Percentiles rank a stretch among this genome's conserved stretches.
phyloP scores from a whole-genome alignment of 2,888 invertebrate species.

The Chrysolina americana region DNA sequence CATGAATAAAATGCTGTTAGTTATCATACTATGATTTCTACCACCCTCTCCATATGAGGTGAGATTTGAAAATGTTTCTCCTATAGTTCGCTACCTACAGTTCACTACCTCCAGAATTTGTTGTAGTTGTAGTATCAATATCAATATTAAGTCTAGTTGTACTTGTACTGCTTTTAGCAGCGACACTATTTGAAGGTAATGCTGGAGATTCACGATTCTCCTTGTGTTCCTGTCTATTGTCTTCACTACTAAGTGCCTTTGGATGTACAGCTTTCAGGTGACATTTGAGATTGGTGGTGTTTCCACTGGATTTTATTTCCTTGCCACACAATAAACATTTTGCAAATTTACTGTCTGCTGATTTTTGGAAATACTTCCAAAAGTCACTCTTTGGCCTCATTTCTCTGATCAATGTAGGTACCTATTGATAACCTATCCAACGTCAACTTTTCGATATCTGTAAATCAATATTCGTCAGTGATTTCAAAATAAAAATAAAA shows the following conservation, averaged over 20 bases:
- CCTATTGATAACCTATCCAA: too few species aligned
- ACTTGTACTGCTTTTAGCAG: background rate
- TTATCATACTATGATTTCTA: background rate
- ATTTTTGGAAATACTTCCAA: constrained; percentile 2
- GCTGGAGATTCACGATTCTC: background rate
- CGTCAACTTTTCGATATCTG: too few species aligned
- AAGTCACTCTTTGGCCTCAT: background rate
- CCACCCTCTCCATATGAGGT: background rate
- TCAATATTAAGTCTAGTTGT: background rate
- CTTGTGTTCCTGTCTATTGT: background rate
- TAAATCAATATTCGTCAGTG: too few species aligned
- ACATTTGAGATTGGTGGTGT: background rate
- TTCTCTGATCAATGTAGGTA: too few species aligned
- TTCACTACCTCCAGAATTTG: background rate
- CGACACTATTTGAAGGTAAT: background rate
- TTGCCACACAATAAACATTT: background rate
- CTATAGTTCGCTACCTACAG: background rate
- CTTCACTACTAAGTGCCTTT: background rate
- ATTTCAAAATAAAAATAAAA: too few species aligned
- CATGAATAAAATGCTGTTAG: constrained; percentile 34
- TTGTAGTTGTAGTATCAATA: too few species aligned
- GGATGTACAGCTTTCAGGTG: background rate
- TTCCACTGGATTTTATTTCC: background rate
- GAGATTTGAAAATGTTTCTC: background rate
- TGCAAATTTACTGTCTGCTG: background rate